These are phyloP conservation scores for Cataglyphis livida DNA, from an alignment of 2,888 invertebrate genomes.

Conservation along the genomic window DNA sequence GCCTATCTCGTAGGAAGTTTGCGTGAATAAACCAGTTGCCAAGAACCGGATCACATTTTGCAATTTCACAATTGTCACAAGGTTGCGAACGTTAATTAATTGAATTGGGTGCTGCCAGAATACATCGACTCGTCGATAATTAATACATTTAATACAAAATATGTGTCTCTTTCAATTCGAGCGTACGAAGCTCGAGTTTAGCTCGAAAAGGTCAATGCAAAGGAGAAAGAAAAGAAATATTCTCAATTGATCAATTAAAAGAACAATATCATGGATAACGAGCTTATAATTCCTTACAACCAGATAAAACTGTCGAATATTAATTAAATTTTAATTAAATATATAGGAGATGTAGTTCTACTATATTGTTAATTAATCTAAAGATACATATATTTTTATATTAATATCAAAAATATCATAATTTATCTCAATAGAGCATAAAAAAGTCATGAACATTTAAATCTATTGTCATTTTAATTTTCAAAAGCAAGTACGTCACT, in stretches of 20 bases:
- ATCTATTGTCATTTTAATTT: neutral
- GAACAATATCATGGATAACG: neutral
- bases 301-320: neutral
- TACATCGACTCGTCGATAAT: neutral
- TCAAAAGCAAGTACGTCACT: neutral
- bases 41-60: conserved; percentile 26
- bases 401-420: neutral
- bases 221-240: conserved; percentile 6
- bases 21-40: conserved; percentile 7
- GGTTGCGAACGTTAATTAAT: conserved; percentile 9
- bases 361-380: neutral
- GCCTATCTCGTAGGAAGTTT: neutral
- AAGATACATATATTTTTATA: neutral
- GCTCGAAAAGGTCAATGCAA: neutral
- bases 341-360: neutral
- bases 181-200: neutral
- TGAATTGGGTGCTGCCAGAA: neutral
- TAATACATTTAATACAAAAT: conserved; percentile 23
- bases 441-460: neutral
- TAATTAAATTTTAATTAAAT: conserved; percentile 32
- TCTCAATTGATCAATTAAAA: neutral
- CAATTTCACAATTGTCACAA: conserved; percentile 22
- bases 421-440: neutral
- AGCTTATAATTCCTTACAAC: neutral
- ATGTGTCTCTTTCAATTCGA: conserved; percentile 2